phyloP scores from a whole-genome alignment of 2,797 vertebrate genomes.

The Anabacerthia variegaticeps region DNA sequence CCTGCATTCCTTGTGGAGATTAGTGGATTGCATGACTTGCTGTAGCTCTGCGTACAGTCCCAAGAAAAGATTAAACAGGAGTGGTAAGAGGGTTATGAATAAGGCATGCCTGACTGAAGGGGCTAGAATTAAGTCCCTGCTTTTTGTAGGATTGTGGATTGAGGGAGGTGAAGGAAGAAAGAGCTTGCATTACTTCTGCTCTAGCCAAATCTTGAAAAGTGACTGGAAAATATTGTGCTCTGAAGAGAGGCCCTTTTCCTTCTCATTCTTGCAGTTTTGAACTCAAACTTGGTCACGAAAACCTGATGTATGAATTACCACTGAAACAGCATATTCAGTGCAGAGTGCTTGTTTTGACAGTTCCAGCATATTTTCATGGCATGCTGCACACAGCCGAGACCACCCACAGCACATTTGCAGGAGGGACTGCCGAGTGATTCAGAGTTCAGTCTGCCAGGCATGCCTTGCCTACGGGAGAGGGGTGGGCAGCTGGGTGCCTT shows the following conservation, averaged over 20 bases:
- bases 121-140: background rate
- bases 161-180: background rate
- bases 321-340: background rate
- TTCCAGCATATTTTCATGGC: background rate
- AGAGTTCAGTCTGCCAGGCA: background rate
- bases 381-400: background rate
- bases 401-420: background rate
- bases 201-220: background rate
- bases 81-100: background rate
- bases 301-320: background rate
- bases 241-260: background rate
- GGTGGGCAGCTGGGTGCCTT: background rate
- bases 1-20: conserved; percentile 34
- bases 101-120: background rate
- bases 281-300: background rate
- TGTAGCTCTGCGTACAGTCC: background rate
- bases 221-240: background rate
- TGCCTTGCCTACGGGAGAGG: fast-evolving
- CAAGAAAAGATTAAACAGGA: background rate
- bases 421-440: fast-evolving
- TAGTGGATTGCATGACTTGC: background rate
- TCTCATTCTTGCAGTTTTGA: background rate
- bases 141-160: background rate
- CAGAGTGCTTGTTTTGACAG: background rate
- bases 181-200: background rate